Conservation (phyloP, 2,113 vertebrate genomes). For the Tetrax tetrax region DNA sequence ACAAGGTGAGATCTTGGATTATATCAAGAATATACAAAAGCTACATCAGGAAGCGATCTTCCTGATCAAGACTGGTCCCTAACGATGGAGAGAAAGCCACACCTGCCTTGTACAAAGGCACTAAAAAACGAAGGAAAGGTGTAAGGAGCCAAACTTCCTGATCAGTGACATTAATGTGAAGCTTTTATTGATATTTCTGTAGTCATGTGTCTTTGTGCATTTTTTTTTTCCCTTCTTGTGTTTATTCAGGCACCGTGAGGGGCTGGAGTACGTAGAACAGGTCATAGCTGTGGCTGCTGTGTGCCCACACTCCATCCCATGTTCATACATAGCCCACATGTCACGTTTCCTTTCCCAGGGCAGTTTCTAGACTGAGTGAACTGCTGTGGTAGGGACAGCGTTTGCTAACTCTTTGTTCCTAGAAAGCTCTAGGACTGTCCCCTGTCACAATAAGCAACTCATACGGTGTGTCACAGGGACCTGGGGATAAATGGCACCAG, state of each 20-base stretch:
- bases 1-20: background rate
- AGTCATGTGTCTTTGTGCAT: background rate
- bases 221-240: background rate
- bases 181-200: background rate
- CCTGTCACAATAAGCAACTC: accelerated
- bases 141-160: too few relatives aligned
- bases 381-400: background rate
- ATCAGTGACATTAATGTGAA: background rate
- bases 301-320: background rate
- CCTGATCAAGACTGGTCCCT: too few relatives aligned
- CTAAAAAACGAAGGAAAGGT: too few relatives aligned
- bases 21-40: background rate
- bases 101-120: too few relatives aligned
- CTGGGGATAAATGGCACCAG: background rate
- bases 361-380: background rate
- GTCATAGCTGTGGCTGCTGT: background rate
- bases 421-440: background rate
- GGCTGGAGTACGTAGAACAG: accelerated
- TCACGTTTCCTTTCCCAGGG: background rate
- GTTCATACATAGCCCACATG: background rate
- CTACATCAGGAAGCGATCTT: background rate
- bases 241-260: accelerated
- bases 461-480: background rate
- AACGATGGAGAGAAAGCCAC: too few relatives aligned
- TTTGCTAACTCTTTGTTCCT: background rate